Percentiles rank a stretch among this genome's conserved stretches.
phyloP scores from a whole-genome alignment of 2,797 vertebrate species.

The Phylloscopus collybita region DNA sequence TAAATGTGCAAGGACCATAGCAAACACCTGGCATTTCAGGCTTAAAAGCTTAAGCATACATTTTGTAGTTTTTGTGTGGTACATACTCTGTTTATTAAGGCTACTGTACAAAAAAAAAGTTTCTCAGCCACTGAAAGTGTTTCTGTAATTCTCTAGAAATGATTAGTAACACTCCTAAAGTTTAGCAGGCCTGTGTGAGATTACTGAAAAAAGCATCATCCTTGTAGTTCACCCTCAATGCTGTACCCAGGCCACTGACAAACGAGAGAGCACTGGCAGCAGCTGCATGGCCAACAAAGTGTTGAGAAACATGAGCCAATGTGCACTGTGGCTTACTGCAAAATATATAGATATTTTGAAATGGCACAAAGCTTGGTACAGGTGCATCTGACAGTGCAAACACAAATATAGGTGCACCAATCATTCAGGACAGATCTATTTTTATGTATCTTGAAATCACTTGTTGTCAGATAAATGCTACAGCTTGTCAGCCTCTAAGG shows the following conservation, averaged over 20 bases:
- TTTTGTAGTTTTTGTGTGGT: slow-evolving; percentile 23
- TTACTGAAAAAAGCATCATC: neutral
- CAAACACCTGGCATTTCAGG: slow-evolving; percentile 66
- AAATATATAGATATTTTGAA: slow-evolving; percentile 24
- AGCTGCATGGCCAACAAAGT: slow-evolving; percentile 4
- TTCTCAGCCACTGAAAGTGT: neutral
- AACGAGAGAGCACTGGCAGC: slow-evolving; percentile 35
- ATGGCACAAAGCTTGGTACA: slow-evolving; percentile 65
- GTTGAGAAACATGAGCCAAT: neutral
- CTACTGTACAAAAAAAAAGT: slow-evolving; percentile 43
- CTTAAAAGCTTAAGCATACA: slow-evolving; percentile 63
- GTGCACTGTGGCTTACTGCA: slow-evolving; percentile 22
- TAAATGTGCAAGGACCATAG: slow-evolving; percentile 66
- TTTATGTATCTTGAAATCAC: slow-evolving; percentile 39
- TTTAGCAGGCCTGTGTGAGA: slow-evolving; percentile 49
- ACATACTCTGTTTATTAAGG: slow-evolving; percentile 23
- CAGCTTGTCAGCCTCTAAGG: neutral
- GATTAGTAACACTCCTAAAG: slow-evolving; percentile 44
- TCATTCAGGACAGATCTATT: slow-evolving; percentile 66
- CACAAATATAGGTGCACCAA: slow-evolving; percentile 68
- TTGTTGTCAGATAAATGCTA: neutral
- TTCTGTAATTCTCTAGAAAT: slow-evolving; percentile 24
- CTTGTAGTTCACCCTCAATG: slow-evolving; percentile 24
- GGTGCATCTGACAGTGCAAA: slow-evolving; percentile 72
- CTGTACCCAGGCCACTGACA: slow-evolving; percentile 3